Base-by-base conservation (phyloP, 1,140 invertebrate genomes). In the Zophobas morio region DNA sequence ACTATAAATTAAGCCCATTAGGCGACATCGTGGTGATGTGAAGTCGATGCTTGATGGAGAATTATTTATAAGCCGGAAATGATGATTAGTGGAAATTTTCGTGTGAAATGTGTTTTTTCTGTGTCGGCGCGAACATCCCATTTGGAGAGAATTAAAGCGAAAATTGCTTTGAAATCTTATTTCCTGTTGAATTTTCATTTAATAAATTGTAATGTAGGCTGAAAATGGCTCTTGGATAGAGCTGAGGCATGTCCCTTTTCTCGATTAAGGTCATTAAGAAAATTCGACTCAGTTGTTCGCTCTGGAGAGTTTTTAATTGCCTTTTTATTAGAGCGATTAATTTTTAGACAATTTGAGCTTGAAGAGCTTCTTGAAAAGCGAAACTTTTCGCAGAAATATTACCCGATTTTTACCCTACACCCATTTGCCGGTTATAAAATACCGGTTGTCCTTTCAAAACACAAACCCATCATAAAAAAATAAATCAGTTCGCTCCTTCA, bases 101-200 rank as follows among this genome's bases (percentile, higher is more conserved):
- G 20, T 20, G 20, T 20, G 20, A 20, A 20, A 20, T 46, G 42
- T 8, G 42, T 4, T 46, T 8, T 46, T 46, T 8, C 8, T 46
- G 42, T 8, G 3, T 4, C 42, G 8, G 8, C 8, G 42, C 42
- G 3, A 46, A 46, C 42, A 46, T 60, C 35, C 35, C 56, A 35
- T 56, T 56, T 3, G 33, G 3, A 37, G 33, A 35, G 6, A 60
- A 60, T 56, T 56, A 60, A 60, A 60, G 33, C 56, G 33, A 60
- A 60, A 60, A 60, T 60, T 56, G 54, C 33, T 33, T 56, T 56
- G 35, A 56, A 56, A 56, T 56, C 54, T 56, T 56, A 56, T 56
- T 56, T 56, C 54, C 54, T 20, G 54, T 56, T 56, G 32, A 56
- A 56, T 56, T 35, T 56, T 56, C 54, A 56, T 56, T 56, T 56